Percentiles rank a stretch among this genome's conserved stretches.
phyloP scores from a whole-genome alignment of 2,888 invertebrate species.

The Theretra japonica region DNA sequence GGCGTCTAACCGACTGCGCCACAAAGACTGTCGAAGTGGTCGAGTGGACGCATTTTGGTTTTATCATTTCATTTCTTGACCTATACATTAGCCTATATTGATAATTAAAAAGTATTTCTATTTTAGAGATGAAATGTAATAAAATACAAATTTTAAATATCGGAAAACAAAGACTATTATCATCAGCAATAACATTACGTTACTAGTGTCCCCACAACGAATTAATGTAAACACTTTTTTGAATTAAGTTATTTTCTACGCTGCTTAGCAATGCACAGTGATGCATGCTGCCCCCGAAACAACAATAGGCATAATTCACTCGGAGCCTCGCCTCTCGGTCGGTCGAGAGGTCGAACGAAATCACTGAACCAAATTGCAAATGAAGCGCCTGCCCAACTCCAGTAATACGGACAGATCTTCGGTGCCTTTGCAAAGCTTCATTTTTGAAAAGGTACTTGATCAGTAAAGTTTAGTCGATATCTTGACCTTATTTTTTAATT shows the following conservation, averaged over 20 bases:
- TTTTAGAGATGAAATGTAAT: too few species aligned
- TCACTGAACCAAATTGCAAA: constrained; percentile 76
- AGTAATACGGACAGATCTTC: constrained; percentile 20
- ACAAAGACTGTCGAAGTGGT: too few species aligned
- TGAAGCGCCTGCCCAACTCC: constrained; percentile 55
- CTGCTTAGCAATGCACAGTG: constrained; percentile 51
- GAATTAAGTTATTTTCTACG: constrained; percentile 44
- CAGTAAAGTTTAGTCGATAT: too few species aligned
- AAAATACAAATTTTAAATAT: too few species aligned
- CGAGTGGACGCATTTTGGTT: too few species aligned
- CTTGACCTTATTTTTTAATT: too few species aligned
- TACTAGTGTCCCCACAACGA: too few species aligned
- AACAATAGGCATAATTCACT: constrained; percentile 72
- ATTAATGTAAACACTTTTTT: not conserved
- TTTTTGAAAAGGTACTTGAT: not conserved
- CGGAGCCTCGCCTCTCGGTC: constrained; percentile 47
- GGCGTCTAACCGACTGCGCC: too few species aligned
- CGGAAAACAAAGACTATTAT: not conserved
- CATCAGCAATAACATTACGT: not conserved
- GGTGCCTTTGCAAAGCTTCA: not conserved
- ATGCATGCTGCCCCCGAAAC: constrained; percentile 55
- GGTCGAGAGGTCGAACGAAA: constrained; percentile 65
- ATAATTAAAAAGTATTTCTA: too few species aligned
- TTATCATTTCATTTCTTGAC: too few species aligned
- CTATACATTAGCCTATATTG: too few species aligned